Evolutionary conservation across 53 echinoderm and acorn worm species (phyloP).

Genomic region (Luidia sarsii): DNA sequence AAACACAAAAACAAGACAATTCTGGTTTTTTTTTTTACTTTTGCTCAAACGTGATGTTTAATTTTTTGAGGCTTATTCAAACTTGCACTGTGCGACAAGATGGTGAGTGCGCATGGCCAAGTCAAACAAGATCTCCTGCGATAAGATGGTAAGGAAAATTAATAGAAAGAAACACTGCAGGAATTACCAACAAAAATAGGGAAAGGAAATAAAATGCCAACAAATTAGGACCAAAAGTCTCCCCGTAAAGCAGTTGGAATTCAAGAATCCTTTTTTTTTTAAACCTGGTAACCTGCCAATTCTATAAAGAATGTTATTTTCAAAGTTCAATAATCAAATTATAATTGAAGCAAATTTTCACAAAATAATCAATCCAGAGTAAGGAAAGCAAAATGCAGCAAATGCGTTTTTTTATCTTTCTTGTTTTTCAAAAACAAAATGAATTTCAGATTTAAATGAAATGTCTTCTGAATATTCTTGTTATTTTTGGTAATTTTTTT

Average conservation of each 20-base stretch:
- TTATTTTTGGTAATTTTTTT: too few species aligned
- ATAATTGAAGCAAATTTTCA: not conserved
- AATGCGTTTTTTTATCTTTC: slow-evolving; percentile 7
- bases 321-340: too few species aligned
- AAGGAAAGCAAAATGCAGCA: slow-evolving; percentile 33
- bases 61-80: slow-evolving; percentile 59
- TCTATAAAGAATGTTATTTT: too few species aligned
- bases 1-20: too few species aligned
- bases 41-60: slow-evolving; percentile 56
- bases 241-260: slow-evolving; percentile 36
- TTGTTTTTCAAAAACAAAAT: slow-evolving; percentile 1
- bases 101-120: not conserved
- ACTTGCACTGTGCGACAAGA: slow-evolving; percentile 7
- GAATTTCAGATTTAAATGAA: slow-evolving; percentile 44
- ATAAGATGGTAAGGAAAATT: slow-evolving; percentile 42
- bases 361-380: slow-evolving; percentile 17
- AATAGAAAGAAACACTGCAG: slow-evolving; percentile 20
- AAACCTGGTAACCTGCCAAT: slow-evolving; percentile 54
- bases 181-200: slow-evolving; percentile 55
- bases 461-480: slow-evolving; percentile 1
- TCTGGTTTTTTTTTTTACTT: too few species aligned
- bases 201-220: slow-evolving; percentile 55
- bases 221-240: slow-evolving; percentile 36
- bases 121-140: slow-evolving; percentile 57
- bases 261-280: slow-evolving; percentile 39